Evolutionary conservation across 1,140 invertebrate species (phyloP), one percentile per base, ranked within the genome.

Genomic region (Saccostrea echinata): DNA sequence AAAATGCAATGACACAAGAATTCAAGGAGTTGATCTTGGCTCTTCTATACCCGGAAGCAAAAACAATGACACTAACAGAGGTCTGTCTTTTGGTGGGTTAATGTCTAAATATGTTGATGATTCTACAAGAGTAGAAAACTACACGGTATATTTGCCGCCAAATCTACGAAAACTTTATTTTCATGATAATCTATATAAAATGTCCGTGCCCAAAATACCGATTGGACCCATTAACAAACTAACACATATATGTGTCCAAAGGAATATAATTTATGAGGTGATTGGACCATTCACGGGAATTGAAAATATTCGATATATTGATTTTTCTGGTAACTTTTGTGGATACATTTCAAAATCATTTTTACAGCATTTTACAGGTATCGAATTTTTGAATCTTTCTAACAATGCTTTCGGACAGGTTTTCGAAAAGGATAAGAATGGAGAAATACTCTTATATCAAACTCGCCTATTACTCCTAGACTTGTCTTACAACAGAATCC

Each of bases 121-220:
- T 43, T 43, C 21, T 18, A 3, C 16, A 43, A 43, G 35, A 43
- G 35, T 43, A 3, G 6, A 43, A 57, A 71, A 71, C 27, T 71
- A 30, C 30, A 71, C 68, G 30, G 24, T 71, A 27, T 71, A 71
- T 16, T 16, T 71, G 9, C 68, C 68, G n/a, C 9, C 1, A 33
- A 71, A 71, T 71, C 16, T 71, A 27, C 68, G 24, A 8, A 30
- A 11, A 13, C 27, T 71, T 30, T 71, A 71, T 30, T 30, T 1
- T 30, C 68, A 71, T 33, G 68, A 71, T 33, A 71, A 71, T 71
- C 24, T 71, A 30, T 16, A 71, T 33, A 71, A 71, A 71, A 71
- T 71, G 68, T 71, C 30, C 27, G 13, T 71, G 3, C 68, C 68
- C 9, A 9, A 30, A 6, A 1, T 71, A 16, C 68, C 68, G 3